Evolutionary conservation across 2,113 vertebrate species (phyloP).

Genomic region (Copsychus sechellarum): DNA sequence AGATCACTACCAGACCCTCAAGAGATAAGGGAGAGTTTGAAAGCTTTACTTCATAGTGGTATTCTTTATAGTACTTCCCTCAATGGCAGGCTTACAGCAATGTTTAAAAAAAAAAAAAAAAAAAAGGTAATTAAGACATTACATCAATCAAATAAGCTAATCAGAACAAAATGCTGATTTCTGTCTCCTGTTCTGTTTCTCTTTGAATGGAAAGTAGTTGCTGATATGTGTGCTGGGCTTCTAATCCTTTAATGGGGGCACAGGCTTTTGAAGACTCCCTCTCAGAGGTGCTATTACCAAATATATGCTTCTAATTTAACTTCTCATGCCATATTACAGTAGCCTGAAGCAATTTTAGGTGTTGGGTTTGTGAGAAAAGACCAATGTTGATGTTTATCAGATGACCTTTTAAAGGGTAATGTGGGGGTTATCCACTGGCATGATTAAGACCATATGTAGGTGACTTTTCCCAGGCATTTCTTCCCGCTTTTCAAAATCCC

Average conservation of each 20-base stretch:
- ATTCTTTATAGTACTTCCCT: neutral
- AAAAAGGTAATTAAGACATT: neutral
- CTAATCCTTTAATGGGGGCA: conserved; percentile 36
- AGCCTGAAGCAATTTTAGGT: conserved; percentile 67
- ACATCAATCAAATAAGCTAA: neutral
- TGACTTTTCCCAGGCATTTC: conserved; percentile 60
- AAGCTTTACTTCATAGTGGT: neutral
- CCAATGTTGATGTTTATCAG: conserved; percentile 84
- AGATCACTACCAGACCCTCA: neutral
- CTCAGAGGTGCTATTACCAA: conserved; percentile 73
- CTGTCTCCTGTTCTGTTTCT: neutral
- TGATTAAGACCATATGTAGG: conserved; percentile 80
- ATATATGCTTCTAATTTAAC: conserved; percentile 82
- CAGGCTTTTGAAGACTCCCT: conserved; percentile 42
- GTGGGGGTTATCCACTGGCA: conserved; percentile 76
- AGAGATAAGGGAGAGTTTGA: neutral
- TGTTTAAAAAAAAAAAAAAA: neutral
- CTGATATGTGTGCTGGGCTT: conserved; percentile 5
- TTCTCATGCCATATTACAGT: conserved; percentile 70
- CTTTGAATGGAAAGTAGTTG: neutral
- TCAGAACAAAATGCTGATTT: conserved; percentile 47
- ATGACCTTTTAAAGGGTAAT: conserved; percentile 87
- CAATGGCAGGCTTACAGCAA: neutral
- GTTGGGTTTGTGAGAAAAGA: conserved; percentile 84
- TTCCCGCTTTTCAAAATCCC: conserved; percentile 45